Evolutionary conservation across 2,113 vertebrate genomes (phyloP).

Genomic region (Chaenocephalus aceratus): DNA sequence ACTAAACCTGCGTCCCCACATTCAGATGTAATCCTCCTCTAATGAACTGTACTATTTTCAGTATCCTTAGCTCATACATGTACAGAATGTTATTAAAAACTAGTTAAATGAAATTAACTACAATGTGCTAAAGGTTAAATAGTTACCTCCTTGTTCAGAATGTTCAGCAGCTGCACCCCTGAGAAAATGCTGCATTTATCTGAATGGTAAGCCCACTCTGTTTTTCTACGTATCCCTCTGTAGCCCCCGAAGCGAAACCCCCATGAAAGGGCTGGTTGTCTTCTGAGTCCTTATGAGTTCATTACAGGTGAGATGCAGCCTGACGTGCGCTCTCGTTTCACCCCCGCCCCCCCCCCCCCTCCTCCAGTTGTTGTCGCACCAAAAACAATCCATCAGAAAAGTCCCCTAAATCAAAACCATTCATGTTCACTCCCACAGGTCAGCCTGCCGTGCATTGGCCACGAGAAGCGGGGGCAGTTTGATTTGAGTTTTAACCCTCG

Average conservation of each 20-base stretch:
- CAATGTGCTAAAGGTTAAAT: not conserved
- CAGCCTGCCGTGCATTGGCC: conserved; percentile 13
- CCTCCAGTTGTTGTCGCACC: conserved; percentile 37
- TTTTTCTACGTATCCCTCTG: conserved; percentile 29
- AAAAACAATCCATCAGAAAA: conserved; percentile 40
- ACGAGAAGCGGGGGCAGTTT: conserved; percentile 2
- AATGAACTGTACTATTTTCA: conserved; percentile 47
- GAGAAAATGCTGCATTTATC: conserved; percentile 32
- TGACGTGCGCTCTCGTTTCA: conserved; percentile 60
- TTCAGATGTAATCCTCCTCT: conserved; percentile 54
- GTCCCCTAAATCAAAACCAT: conserved; percentile 39
- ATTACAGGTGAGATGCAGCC: conserved; percentile 62
- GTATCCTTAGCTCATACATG: too few species aligned
- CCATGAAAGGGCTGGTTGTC: conserved; percentile 77
- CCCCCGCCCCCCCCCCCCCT: conserved; percentile 8
- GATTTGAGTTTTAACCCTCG: conserved; percentile 49
- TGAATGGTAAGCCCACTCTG: not conserved
- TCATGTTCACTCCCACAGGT: conserved; percentile 47
- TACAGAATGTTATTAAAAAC: not conserved
- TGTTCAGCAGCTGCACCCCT: not conserved
- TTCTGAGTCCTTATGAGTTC: conserved; percentile 54
- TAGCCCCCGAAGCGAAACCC: conserved; percentile 29
- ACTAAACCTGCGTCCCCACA: conserved; percentile 40
- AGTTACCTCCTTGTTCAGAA: not conserved
- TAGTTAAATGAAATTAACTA: conserved; percentile 6